Base-by-base conservation (phyloP, 2,797 vertebrate genomes). In the Coreius guichenoti region DNA sequence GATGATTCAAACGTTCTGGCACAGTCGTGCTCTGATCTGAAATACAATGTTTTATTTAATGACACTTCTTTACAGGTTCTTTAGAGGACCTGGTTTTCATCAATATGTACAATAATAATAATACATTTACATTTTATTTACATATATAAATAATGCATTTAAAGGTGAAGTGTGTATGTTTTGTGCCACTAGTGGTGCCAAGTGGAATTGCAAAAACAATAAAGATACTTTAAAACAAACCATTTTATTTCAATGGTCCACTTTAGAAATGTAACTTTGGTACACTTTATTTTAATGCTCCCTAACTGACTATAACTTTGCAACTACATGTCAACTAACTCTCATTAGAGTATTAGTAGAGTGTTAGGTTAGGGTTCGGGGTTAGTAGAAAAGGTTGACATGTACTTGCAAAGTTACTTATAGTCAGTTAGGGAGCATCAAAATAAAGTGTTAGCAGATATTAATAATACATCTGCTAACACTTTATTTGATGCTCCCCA, bases 41-140 rank as follows among this genome's bases (percentile, higher is more conserved):
- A 81, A 76, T 84, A 87, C 43, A 81, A 82, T 61, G 49, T 39
- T 47, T 80, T 84, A 56, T 84, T 45, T 70, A 75, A 82, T 72
- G 43, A 86, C 68, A 58, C 75, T 77, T 78, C 36, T 13, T 13
- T 56, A 23, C 74, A 39, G 74, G 31, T 58, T 78, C 13, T 61
- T 39, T 26, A 23, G 31, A 76, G 33, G 23, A 31, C 26, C 33
- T 36, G 19, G 7, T 29, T 17, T 73, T 74, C n/a, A 49, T 26
- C 29, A 26, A 16, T 49, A 51, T 49, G 43, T n/a, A 80, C 78
- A 68, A 67, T 31, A 76, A 75, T 11, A 58, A 51, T 16, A 67
- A 61, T 29, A 29, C 26, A 31, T 6, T 67, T 33, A 49, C 26
- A 45, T 65, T 79, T 19, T 47, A 74, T 65, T 49, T 81, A 81